phyloP scores from a whole-genome alignment of 2,113 vertebrate genomes.

The Hyaena hyaena region DNA sequence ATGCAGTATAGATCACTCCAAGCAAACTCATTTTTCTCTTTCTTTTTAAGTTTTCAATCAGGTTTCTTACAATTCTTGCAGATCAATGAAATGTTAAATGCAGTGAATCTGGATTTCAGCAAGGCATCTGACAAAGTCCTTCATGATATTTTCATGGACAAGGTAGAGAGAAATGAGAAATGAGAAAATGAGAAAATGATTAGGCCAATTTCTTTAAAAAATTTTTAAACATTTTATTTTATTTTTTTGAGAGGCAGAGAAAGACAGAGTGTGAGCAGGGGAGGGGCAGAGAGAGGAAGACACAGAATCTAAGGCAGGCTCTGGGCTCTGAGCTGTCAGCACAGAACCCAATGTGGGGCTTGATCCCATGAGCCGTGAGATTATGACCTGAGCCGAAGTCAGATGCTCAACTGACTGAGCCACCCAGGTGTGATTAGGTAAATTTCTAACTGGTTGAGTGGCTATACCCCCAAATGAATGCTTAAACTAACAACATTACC shows the following conservation, averaged over 20 bases:
- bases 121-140: neutral
- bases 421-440: neutral
- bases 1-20: neutral
- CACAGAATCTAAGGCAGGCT: no score
- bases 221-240: no score
- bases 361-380: no score
- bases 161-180: slow-evolving; percentile 11
- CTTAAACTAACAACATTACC: neutral
- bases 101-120: neutral
- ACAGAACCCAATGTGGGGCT: no score
- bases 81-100: neutral
- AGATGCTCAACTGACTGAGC: no score
- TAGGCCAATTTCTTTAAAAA: neutral
- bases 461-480: neutral
- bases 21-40: neutral
- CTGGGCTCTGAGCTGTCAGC: no score
- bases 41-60: neutral
- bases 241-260: no score
- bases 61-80: neutral
- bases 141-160: neutral
- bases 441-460: neutral
- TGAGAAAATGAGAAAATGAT: neutral
- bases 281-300: no score
- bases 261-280: no score
- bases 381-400: no score